Percentiles rank a stretch among this genome's conserved stretches.
Conservation (phyloP, 2,888 invertebrate genomes). For the Agonum fuliginosum region DNA sequence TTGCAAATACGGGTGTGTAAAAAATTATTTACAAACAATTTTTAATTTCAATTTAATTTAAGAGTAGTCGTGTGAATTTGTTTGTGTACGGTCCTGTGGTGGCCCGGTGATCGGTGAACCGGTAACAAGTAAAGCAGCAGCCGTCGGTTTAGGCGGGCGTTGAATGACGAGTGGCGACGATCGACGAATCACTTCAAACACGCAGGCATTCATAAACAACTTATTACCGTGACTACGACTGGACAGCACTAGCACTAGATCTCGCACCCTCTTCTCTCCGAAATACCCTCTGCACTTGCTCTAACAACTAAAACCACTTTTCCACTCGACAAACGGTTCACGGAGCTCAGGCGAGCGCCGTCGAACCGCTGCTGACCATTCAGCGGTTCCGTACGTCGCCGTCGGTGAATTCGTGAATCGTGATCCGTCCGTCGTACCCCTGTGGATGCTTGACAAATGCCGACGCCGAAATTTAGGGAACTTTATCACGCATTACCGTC, state of each 20-base stretch:
- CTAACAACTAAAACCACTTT: slow-evolving; percentile 58
- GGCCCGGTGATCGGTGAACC: not conserved
- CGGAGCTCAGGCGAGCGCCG: not conserved
- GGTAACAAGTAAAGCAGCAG: not conserved
- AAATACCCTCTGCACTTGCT: not conserved
- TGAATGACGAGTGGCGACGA: not conserved
- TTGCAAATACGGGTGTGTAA: too few relatives aligned
- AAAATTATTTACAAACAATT: too few relatives aligned
- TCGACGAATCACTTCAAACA: slow-evolving; percentile 40
- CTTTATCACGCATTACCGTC: not conserved
- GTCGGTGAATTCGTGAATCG: too few relatives aligned
- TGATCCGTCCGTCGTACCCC: too few relatives aligned
- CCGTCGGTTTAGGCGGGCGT: not conserved
- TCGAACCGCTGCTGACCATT: not conserved
- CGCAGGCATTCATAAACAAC: slow-evolving; percentile 56
- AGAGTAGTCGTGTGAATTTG: too few relatives aligned
- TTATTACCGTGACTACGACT: slow-evolving; percentile 42
- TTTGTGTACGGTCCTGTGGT: not conserved
- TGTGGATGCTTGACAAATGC: not conserved
- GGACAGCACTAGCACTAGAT: not conserved
- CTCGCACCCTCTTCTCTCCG: not conserved
- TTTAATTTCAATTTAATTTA: too few relatives aligned
- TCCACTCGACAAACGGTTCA: slow-evolving; percentile 56
- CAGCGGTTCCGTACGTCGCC: too few relatives aligned
- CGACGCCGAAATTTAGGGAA: not conserved